phyloP scores from a whole-genome alignment of 1,140 invertebrate genomes.

The Cherax destructor region DNA sequence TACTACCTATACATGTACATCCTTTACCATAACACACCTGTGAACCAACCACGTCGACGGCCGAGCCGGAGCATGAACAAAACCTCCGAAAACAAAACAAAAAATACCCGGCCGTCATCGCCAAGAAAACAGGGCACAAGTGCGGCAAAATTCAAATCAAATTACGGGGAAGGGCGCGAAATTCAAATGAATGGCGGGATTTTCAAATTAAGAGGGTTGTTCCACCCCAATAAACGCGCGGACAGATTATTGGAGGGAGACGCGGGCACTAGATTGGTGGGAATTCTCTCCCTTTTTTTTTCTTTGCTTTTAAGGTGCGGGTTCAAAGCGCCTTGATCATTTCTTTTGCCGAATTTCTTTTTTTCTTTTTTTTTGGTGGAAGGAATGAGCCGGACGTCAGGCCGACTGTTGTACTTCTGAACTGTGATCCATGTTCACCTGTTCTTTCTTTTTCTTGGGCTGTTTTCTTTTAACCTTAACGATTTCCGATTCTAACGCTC shows the following conservation, averaged over 20 bases:
- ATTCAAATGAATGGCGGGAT: conserved; percentile 69
- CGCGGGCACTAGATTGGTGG: conserved; percentile 42
- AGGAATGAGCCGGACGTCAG: neutral
- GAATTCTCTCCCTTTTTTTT: conserved; percentile 45
- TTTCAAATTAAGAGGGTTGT: conserved; percentile 70
- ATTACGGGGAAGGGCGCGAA: conserved; percentile 66
- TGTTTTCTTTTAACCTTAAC: neutral
- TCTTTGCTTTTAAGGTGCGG: conserved; percentile 30
- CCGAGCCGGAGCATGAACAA: too few species aligned
- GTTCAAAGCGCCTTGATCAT: conserved; percentile 34
- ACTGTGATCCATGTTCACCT: neutral
- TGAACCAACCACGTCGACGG: too few species aligned
- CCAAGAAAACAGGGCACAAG: conserved; percentile 20
- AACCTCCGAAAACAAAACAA: neutral
- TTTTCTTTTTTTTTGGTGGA: neutral
- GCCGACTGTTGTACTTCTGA: neutral
- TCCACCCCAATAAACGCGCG: conserved; percentile 65
- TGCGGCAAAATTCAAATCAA: conserved; percentile 68
- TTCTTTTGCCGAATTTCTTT: neutral
- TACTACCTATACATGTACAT: too few species aligned
- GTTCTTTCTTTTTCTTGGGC: conserved; percentile 12
- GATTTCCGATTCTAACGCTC: conserved; percentile 19
- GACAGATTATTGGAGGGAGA: conserved; percentile 66
- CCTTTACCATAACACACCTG: too few species aligned
- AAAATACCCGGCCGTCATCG: neutral